Base-by-base conservation (phyloP, 2,888 invertebrate species). In the Acanthacorydalis orientalis region DNA sequence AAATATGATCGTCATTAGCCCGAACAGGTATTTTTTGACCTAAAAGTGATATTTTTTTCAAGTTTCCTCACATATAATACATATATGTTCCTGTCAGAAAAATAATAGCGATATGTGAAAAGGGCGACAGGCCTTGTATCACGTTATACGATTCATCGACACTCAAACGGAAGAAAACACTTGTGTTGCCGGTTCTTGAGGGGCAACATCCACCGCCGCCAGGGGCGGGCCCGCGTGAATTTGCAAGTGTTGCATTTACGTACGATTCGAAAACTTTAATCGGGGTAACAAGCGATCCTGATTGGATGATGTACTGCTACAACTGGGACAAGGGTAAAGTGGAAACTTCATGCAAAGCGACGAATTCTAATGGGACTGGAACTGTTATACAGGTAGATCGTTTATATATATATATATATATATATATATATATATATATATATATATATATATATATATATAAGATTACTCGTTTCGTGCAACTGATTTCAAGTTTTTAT, bases 321-420 rank as follows among this genome's bases (percentile, higher is more conserved):
- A 80, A 82, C 60, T 77, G 84, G 80, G 86, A 87, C 56, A 84
- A 80, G 60, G 83, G 83, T 10, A 83, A 84, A 63, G 74, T 88
- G 33, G 82, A 86, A 56, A 84, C 82, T 49, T 76, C 75, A 48
- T 74, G 78, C 1, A 83, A 80, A 62, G 78, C 83, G 2, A 79
- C 74, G 50, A 83, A 81, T 64, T 71, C 79, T 1, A 78, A 75
- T 53, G 82, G 80, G 33, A 71, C 75, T 46, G 78, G 80, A 31
- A 73, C 81, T 4, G 74, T 86, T 14, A 72, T 64, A 54, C 77
- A 72, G 68, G 74, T 71, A 8, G 8, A 14, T 11, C 6, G 2
- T 23, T 23, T 23, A 23, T 4, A 23, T 23, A 23, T 4, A 23
- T 23, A 23, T 4, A 23, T 23, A 23, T 4, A 23, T 23, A 23